A percentile compares a stretch with the other conserved stretches of the same genome.
Evolutionary conservation across 2,888 invertebrate genomes (phyloP).

Genomic region (Psococerastis gibbosa): DNA sequence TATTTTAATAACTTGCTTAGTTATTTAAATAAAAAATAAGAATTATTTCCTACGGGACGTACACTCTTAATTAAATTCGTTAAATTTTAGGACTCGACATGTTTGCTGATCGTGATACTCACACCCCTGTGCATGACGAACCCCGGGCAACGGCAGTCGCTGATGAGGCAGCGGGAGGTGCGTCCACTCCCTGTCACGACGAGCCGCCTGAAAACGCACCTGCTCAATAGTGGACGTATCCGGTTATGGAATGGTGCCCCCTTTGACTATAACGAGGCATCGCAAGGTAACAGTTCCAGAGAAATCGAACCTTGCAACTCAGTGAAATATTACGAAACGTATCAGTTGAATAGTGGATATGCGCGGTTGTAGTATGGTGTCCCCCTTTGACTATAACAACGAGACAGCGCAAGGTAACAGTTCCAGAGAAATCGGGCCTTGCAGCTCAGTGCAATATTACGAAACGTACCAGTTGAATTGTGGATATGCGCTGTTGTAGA

Average conservation of each 20-base stretch:
- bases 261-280: too few relatives aligned
- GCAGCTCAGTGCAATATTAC: not conserved
- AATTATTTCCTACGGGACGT: too few relatives aligned
- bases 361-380: too few relatives aligned
- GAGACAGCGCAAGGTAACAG: not conserved
- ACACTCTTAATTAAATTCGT: too few relatives aligned
- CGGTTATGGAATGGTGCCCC: too few relatives aligned
- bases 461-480: not conserved
- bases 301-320: not conserved
- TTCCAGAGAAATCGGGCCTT: not conserved
- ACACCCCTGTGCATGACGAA: not conserved
- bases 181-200: slow-evolving; percentile 3
- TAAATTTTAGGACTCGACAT: too few relatives aligned
- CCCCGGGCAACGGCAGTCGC: not conserved
- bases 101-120: not conserved
- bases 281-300: not conserved
- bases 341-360: not conserved
- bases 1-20: too few relatives aligned
- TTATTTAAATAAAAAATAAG: too few relatives aligned
- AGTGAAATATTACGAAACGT: too few relatives aligned
- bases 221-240: too few relatives aligned
- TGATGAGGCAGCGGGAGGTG: not conserved
- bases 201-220: not conserved
- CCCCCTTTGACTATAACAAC: too few relatives aligned
- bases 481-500: not conserved